Percentiles rank a stretch among this genome's conserved stretches.
Evolutionary conservation across 1,140 invertebrate genomes (phyloP).

Genomic region (Metaphire vulgaris): DNA sequence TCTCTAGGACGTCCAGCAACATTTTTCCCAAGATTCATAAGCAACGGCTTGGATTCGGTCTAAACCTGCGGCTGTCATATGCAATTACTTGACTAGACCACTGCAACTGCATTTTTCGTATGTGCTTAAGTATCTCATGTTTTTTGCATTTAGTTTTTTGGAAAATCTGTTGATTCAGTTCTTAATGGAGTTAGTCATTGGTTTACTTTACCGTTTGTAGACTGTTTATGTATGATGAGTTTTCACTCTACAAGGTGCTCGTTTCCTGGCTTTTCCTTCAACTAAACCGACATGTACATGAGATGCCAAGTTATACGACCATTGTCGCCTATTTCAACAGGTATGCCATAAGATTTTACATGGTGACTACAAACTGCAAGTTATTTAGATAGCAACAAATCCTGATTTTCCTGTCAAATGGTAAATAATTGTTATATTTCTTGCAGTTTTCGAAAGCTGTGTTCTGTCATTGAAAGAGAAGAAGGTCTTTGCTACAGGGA

Average conservation of each 20-base stretch:
- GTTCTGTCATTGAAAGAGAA: constrained; percentile 42
- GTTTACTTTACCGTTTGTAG: constrained; percentile 31
- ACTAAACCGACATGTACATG: constrained; percentile 44
- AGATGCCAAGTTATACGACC: constrained; percentile 46
- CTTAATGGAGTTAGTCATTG: neutral
- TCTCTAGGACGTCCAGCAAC: neutral
- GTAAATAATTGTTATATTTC: constrained; percentile 14
- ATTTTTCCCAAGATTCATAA: neutral
- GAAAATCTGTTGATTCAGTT: no score
- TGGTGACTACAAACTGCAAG: no score
- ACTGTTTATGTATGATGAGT: constrained; percentile 46
- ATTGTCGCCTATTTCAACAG: constrained; percentile 47
- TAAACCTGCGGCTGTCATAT: neutral
- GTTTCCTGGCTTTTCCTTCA: constrained; percentile 48
- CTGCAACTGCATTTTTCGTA: neutral
- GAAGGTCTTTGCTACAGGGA: constrained; percentile 42
- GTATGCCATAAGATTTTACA: no score
- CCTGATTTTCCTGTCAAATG: no score
- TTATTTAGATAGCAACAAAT: no score
- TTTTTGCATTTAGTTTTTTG: no score
- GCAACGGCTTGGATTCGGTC: neutral
- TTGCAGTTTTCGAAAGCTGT: constrained; percentile 42
- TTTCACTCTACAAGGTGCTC: constrained; percentile 40
- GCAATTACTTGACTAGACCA: neutral
- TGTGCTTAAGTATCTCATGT: neutral